A percentile compares a stretch with the other conserved stretches of the same genome.
Evolutionary conservation across 1,140 invertebrate species (phyloP).

Genomic region (Lasaia peninsularis): DNA sequence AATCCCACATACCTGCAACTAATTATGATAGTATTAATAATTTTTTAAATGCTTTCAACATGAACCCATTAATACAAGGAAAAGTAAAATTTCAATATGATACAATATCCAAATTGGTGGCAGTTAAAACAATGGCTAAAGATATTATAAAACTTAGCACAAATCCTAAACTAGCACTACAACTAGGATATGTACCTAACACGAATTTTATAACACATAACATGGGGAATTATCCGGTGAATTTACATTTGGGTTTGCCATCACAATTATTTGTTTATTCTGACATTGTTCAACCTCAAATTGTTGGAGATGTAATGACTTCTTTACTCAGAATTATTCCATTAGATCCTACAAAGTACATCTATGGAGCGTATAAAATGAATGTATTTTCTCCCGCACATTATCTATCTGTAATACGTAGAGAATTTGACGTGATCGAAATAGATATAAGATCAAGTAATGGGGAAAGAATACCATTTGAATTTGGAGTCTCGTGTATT

Average conservation of each 20-base stretch:
- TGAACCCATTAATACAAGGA: constrained; percentile 14
- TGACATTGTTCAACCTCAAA: constrained; percentile 33
- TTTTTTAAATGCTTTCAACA: constrained; percentile 24
- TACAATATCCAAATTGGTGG: constrained; percentile 25
- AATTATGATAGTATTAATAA: constrained; percentile 31
- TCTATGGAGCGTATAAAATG: constrained; percentile 37
- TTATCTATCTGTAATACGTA: constrained; percentile 34
- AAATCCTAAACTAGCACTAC: neutral
- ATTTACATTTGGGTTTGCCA: neutral
- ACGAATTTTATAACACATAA: constrained; percentile 14
- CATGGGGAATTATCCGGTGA: constrained; percentile 23
- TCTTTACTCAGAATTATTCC: constrained; percentile 39
- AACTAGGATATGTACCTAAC: constrained; percentile 18
- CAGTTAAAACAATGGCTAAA: neutral
- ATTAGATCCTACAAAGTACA: constrained; percentile 31
- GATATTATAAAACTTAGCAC: neutral
- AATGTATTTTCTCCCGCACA: constrained; percentile 36
- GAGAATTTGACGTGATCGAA: constrained; percentile 39
- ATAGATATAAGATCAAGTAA: constrained; percentile 41
- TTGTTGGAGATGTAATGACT: no score
- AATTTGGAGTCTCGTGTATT: constrained; percentile 40
- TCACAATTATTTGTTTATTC: constrained; percentile 44
- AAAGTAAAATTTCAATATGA: constrained; percentile 23
- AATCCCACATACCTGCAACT: constrained; percentile 32
- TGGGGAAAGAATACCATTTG: constrained; percentile 41